Base-by-base conservation (phyloP, 2,888 invertebrate genomes). In the Eristalis intricaria region DNA sequence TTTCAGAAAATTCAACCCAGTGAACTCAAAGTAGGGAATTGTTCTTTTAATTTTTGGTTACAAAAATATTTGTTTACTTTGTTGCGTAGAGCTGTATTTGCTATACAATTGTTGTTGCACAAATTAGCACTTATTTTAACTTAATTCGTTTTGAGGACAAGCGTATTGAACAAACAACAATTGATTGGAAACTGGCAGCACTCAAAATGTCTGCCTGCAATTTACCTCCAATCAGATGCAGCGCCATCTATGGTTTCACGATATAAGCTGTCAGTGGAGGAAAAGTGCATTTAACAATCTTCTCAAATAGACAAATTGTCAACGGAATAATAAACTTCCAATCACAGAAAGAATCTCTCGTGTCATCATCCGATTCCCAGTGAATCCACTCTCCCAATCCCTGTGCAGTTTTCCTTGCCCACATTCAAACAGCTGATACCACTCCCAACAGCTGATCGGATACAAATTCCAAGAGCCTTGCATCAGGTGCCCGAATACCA, bases 361-460 rank as follows among this genome's bases (percentile, higher is more conserved):
- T 22, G 22, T 1, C 3, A 23, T 19, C 19, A 1, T 8, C 11
- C 32, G 23, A 60, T 35, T 8, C 7, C 23, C 4, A 58, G 50
- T 7, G 1, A 23, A 23, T 58, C 8, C 38, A n/a, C 4, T 29
- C 13, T 15, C n/a, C 3, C 35, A 35, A 0, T n/a, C 11, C 23
- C 19, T 11, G 50, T 7, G 26, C 26, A 23, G 4, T 4, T 60
- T 7, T 19, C 23, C 13, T 0, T 15, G 11, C 15, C 60, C 26
- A 15, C 10, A 32, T 15, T 68, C 29, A 56, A 32, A 61, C 63
- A 56, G 68, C 73, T 66, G 79, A 56, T 50, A 8, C 26, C 11
- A 32, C 29, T 61, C 2, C 22, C 5, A 73, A 43, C 79, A 73
- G 79, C 66, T 80, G 80, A 43, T 69, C 19, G 40, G 11, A 5